Evolutionary conservation across 2,797 vertebrate species (phyloP).

Genomic region (Phaenicophaeus curvirostris): DNA sequence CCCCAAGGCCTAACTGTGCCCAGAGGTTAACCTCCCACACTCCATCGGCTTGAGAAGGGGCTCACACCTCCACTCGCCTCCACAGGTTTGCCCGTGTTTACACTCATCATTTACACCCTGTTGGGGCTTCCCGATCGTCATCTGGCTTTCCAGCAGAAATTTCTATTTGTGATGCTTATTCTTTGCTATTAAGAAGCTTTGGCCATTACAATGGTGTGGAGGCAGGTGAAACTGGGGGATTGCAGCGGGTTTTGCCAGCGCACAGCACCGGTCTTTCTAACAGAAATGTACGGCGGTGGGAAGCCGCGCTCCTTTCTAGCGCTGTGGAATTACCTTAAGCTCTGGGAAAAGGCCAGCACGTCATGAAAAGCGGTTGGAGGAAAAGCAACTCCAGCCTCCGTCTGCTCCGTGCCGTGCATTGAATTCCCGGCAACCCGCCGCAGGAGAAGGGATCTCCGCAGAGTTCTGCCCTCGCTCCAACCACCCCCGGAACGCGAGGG

Average conservation of each 20-base stretch:
- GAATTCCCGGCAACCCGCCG: neutral
- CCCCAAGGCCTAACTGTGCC: neutral
- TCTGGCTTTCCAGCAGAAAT: neutral
- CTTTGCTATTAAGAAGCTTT: neutral
- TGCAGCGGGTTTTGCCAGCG: too few relatives aligned
- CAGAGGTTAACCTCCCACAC: neutral
- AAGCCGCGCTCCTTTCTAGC: too few relatives aligned
- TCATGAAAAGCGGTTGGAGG: neutral
- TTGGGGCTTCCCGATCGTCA: neutral
- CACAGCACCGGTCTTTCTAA: too few relatives aligned
- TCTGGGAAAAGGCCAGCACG: neutral
- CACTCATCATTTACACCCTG: neutral
- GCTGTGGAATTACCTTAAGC: too few relatives aligned
- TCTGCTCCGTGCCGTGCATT: neutral
- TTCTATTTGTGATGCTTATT: neutral
- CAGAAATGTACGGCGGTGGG: too few relatives aligned
- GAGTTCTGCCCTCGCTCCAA: neutral
- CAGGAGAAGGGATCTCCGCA: neutral
- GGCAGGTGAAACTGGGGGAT: neutral
- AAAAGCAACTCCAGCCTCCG: neutral
- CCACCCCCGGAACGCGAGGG: neutral
- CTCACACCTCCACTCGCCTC: neutral
- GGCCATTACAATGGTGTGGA: neutral
- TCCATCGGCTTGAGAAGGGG: neutral
- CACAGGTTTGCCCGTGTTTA: neutral